These are phyloP conservation scores for Atherinosoma microstoma DNA, from an alignment of 2,797 vertebrate genomes.

Conservation along the genomic window DNA sequence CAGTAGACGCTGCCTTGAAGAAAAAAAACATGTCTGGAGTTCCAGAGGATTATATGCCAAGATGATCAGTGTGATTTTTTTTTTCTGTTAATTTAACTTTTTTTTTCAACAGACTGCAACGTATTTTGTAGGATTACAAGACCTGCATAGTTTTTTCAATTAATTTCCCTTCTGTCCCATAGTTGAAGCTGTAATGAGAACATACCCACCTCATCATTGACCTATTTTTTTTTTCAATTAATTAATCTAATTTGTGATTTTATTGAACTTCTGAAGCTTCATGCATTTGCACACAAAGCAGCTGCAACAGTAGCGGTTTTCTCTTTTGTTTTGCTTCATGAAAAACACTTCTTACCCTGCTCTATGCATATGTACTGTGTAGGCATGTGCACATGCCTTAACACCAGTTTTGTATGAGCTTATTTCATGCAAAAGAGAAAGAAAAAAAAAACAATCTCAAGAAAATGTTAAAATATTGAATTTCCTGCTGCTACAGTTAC, in stretches of 20 bases:
- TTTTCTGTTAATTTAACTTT: slow-evolving; percentile 18
- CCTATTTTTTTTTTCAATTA: slow-evolving; percentile 21
- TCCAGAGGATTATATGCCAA: slow-evolving; percentile 92
- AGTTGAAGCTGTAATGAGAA: slow-evolving; percentile 23
- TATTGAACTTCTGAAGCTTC: slow-evolving; percentile 34
- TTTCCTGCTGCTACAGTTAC: slow-evolving; percentile 66
- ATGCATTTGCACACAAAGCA: slow-evolving; percentile 31
- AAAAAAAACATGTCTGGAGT: slow-evolving; percentile 90
- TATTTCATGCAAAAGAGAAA: slow-evolving; percentile 57
- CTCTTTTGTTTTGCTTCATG: slow-evolving; percentile 25
- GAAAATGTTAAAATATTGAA: background rate
- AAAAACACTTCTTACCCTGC: slow-evolving; percentile 62
- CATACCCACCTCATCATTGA: slow-evolving; percentile 9
- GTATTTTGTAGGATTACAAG: slow-evolving; percentile 41
- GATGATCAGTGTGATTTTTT: slow-evolving; percentile 84
- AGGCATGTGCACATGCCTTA: slow-evolving; percentile 78
- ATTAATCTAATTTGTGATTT: slow-evolving; percentile 19
- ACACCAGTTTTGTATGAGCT: slow-evolving; percentile 45
- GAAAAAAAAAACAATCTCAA: slow-evolving; percentile 19
- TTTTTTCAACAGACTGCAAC: slow-evolving; percentile 29
- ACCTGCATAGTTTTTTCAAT: slow-evolving; percentile 12
- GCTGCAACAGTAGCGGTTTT: slow-evolving; percentile 23
- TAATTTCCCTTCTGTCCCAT: slow-evolving; percentile 25
- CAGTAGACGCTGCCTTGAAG: slow-evolving; percentile 88
- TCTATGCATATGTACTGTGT: slow-evolving; percentile 73